Evolutionary conservation across 1,140 invertebrate species (phyloP), one percentile per base, ranked within the genome.

Genomic region (Olivierus martensii): DNA sequence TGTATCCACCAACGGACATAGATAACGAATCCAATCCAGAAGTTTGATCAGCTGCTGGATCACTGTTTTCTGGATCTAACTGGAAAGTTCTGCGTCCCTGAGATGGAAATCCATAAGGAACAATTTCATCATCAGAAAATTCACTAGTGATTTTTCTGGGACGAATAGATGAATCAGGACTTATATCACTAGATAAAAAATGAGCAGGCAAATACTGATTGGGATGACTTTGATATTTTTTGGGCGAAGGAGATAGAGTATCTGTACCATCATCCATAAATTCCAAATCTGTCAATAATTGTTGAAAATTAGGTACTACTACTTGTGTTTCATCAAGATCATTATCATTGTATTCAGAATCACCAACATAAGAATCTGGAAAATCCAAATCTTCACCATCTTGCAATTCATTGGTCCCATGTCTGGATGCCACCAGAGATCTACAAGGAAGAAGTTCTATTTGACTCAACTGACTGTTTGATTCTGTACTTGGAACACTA

Each of bases 191-290:
- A 35, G 46, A 52, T 17, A 39, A 44, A 3, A 46, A 35, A 12
- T 57, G 56, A n/a, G 51, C 34, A 15, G 87, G 86, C 61, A 90
- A 73, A 70, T 90, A 91, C 49, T 82, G 79, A 68, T 89, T 84
- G 43, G 83, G 84, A 73, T 89, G 83, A 56, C 82, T 75, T 59
- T 84, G 71, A 67, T 86, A 87, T 65, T 80, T 79, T 58, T 79
- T 79, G 53, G 80, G 75, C 76, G 62, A 50, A 11, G 15, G 49
- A 17, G 44, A 49, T 47, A 18, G 14, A 17, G 15, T 47, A 21
- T 36, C 15, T 21, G 11, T 37, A 9, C 17, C 39, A 12, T 41
- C 39, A 11, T 41, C 28, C 22, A 14, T 38, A 21, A 41, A 47
- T 48, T 51, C n/a, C 37, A 50, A 14, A 49, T 45, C 5, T 49